Evolutionary conservation across 2,888 invertebrate genomes (phyloP), one percentile per base, ranked within the genome.

Genomic region (Esperia sulphurella): DNA sequence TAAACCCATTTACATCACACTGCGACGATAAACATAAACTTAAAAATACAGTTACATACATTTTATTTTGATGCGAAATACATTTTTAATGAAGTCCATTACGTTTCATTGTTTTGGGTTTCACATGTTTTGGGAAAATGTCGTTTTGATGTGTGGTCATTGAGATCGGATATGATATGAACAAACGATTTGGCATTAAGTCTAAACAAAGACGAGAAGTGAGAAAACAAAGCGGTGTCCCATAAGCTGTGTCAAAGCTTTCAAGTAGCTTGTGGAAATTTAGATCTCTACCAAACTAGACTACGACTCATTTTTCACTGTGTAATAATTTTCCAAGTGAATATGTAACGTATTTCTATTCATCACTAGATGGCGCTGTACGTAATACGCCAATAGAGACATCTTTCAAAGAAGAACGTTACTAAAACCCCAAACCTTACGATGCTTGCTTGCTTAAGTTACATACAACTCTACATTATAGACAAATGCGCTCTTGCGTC

Each of bases 131-230:
- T 37, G 45, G 48, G 31, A 49, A 65, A 63, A 63, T 63, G 63
- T 53, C 45, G 49, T 60, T 65, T 62, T 61, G 62, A 63, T 64
- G 63, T 65, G 59, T 64, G 63, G 50, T 21, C 56, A 54, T 57
- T 56, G 55, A 59, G 57, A 59, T 58, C 21, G 21, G 21, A 21
- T 33, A 2, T 3, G 33, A 33, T 33, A 8, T 10, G 10, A 33
- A 33, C 8, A 10, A 10, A 10, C 33, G 33, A 8, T 10, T 2
- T 2, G 2, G 2, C 9, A 33, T 33, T 33, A n/a, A 10, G 10
- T 33, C 9, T 6, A 10, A 33, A 2, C 33, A 10, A 33, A 8
- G 7, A 33, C 7, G 33, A 33, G 21, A 21, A 21, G 21, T 21
- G n/a, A n/a, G n/a, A n/a, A n/a, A n/a, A n/a, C n/a, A n/a, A n/a